Base-by-base conservation (phyloP, 2,113 vertebrate genomes). In the Melanocharis versteri region DNA sequence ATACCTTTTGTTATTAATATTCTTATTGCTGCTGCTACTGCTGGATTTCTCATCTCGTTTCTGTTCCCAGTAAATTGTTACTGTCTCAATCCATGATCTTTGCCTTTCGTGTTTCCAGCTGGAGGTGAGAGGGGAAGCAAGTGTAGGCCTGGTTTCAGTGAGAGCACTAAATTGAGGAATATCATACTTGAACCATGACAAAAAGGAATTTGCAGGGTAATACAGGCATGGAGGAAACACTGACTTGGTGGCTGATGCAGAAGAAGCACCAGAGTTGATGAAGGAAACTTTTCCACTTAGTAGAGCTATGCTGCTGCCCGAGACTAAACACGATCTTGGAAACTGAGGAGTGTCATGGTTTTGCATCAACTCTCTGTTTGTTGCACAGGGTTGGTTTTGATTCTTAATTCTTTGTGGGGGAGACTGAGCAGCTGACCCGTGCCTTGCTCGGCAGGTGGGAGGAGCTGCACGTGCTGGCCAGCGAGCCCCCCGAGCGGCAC, bases 401-500 rank as follows among this genome's bases (percentile, higher is more conserved):
- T 76, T 30, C 11, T 35, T 8, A 10, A 0, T 61, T 83, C 17
- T 47, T 58, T 65, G 16, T 51, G 27, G 33, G 23, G 50, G 8
- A 60, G 42, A 35, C 19, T 22, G 19, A 51, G 35, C 2, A 3
- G 20, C 42, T 95, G 62, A 87, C 57, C 8, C 1, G 3, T 8
- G 6, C 39, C 10, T 94, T 80, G 30, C 51, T 77, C 0, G 13
- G 39, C 97, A 99, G 99, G 92, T 99, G 99, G 99, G 98, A 98
- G 69, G 99, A 99, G 97, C 98, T 99, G 44, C 94, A 98, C 0
- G 2, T 54, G 1, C 82, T 99, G 93, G 99, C 99, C 81, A 99
- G 99, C 0, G 96, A 98, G 73, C 99, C 99, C 5, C 65, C 78
- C 1, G 99, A 99, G 83, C 97, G 91, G 83, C 98, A 99, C 0